Conservation (phyloP, 2,797 vertebrate genomes). For the Phataginus tetradactyla region DNA sequence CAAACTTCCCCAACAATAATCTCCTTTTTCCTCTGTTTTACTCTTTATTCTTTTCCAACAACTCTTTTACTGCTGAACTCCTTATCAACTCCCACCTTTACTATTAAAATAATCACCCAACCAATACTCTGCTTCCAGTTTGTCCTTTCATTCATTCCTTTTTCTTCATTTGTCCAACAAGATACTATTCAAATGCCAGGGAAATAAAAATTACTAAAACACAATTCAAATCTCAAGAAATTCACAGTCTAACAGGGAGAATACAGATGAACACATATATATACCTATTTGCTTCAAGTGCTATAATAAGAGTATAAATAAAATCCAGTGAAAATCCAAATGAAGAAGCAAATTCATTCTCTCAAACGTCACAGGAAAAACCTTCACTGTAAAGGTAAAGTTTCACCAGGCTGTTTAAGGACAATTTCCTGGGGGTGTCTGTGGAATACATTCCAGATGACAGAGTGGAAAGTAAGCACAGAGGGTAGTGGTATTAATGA, state of each 20-base stretch:
- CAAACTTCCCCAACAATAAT: background rate
- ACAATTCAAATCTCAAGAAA: constrained; percentile 24
- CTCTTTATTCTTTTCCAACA: constrained; percentile 6
- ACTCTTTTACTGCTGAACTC: background rate
- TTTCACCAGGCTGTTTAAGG: background rate
- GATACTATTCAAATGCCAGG: background rate
- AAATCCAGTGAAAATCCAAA: background rate
- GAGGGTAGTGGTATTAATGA: background rate
- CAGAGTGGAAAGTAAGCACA: background rate
- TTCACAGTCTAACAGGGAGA: background rate
- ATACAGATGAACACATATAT: background rate
- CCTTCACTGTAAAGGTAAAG: background rate
- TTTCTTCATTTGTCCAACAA: background rate
- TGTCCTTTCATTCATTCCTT: background rate
- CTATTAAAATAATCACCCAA: background rate
- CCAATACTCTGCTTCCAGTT: background rate
- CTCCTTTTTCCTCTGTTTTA: background rate
- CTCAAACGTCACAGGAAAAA: background rate
- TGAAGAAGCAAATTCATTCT: background rate
- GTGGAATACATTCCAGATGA: background rate
- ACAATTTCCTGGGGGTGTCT: background rate
- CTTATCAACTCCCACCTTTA: background rate
- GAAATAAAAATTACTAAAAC: background rate
- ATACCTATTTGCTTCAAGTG: background rate
- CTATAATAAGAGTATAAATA: background rate